Evolutionary conservation across 1,140 invertebrate species (phyloP).

Genomic region (Aradophagus sp.): DNA sequence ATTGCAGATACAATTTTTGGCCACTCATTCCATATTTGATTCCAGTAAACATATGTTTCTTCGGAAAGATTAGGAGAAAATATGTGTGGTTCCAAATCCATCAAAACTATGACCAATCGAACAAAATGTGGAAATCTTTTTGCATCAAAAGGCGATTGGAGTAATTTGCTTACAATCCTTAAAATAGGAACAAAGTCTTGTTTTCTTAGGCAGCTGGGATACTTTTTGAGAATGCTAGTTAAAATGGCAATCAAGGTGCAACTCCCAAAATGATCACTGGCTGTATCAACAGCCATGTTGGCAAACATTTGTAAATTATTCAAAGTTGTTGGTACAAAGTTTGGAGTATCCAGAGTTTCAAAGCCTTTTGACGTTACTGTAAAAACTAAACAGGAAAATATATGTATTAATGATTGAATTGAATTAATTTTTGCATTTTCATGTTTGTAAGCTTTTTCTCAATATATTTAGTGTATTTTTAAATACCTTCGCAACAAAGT

Average conservation of each 20-base stretch:
- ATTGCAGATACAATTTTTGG: conserved; percentile 36
- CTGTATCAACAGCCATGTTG: conserved; percentile 4
- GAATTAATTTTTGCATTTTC: neutral
- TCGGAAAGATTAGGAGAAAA: conserved; percentile 27
- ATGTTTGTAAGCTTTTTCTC: neutral
- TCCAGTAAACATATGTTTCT: conserved; percentile 25
- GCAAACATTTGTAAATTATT: conserved; percentile 33
- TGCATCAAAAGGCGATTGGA: conserved; percentile 3
- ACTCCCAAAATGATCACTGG: conserved; percentile 4
- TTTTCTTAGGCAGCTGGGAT: conserved; percentile 20
- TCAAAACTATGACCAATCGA: conserved; percentile 19
- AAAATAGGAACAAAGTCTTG: conserved; percentile 38
- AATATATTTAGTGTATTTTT: conserved; percentile 3
- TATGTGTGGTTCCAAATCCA: conserved; percentile 27
- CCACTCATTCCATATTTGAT: conserved; percentile 48
- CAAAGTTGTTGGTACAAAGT: conserved; percentile 31
- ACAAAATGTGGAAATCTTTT: conserved; percentile 21
- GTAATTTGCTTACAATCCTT: conserved; percentile 2
- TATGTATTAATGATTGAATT: too few relatives aligned
- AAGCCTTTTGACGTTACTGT: conserved; percentile 46
- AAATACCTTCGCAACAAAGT: conserved; percentile 43
- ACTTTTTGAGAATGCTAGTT: conserved; percentile 21
- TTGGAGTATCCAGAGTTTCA: conserved; percentile 2
- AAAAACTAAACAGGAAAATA: conserved; percentile 30
- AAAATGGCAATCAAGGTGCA: conserved; percentile 28